Evolutionary conservation across 2,888 invertebrate genomes (phyloP), one percentile per base, ranked within the genome.

Genomic region (Drosophila hawaiiensis): DNA sequence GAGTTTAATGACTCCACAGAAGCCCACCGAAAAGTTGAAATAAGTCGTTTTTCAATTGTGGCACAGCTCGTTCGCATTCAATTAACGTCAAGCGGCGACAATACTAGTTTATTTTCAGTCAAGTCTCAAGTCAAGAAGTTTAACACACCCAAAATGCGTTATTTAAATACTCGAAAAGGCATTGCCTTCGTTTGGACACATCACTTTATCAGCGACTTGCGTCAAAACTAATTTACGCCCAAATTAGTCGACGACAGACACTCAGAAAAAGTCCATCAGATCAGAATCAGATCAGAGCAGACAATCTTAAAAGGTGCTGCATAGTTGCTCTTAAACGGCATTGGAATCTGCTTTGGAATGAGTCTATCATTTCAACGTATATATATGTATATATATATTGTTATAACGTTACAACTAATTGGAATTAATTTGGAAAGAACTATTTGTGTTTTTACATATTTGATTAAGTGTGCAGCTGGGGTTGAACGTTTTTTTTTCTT

Each of bases 1-100:
- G 85, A 76, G 90, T 85, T 88, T 85, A 90, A 85, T 90, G 85
- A 85, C 85, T 86, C 67, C 68, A 56, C 54, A 41, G 12, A 37
- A 41, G 54, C 76, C 65, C 56, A 70, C 68, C n/a, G 16, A 55
- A 62, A 66, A 76, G 62, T 53, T 41, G 76, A 55, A 70, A 53
- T 35, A 64, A 82, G 67, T 53, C 16, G 47, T 71, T 55, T 68
- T 16, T 55, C 56, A 69, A 67, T 39, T 68, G 66, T 69, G 72
- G 65, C 52, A 25, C 65, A 66, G 76, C 90, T 89, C 83, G 80
- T 87, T 84, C 70, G 72, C 88, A 84, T 84, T 87, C 76, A 89
- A 87, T 84, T 89, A 84, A 84, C 76, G 84, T 89, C 84, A 87
- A 68, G 50, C 55, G 37, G 50, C 25, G 29, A 52, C 47, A 33